Evolutionary conservation across 2,888 invertebrate species (phyloP), one percentile per base, ranked within the genome.

Genomic region (Synanthedon tipuliformis): DNA sequence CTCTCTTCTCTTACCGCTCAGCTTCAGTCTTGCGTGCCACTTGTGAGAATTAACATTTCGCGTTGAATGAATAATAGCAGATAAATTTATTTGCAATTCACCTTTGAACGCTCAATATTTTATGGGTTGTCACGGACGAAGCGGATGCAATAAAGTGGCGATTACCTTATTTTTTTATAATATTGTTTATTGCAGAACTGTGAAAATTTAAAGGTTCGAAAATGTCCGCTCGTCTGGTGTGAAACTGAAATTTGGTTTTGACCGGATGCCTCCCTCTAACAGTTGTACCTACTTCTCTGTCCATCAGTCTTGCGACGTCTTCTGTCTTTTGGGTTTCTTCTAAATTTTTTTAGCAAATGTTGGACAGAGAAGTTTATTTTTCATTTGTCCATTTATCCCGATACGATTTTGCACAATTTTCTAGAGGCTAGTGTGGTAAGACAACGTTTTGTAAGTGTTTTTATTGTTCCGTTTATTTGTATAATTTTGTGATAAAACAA

Each of bases 181-280:
- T 81, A 70, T 84, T 85, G 62, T 81, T 71, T 86, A 86, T 86
- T 62, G 86, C 86, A 87, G 86, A 75, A 73, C 72, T 75, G 73
- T 73, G 71, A 77, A 85, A 81, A 75, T 73, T 65, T 79, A 85
- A 78, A 83, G 81, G 80, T 80, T 74, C 66, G 86, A 85, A 87
- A 87, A 87, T 80, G 84, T 83, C 84, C 78, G 81, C 81, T 66
- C 70, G 12, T 45, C 12, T 45, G 15, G 12, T 45, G 13, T 13
- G 34, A 34, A 8, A 27, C 1, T 27, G 27, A 27, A 27, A 27
- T 27, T 27, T 27, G 27, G 1, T 10, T 10, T 8, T 34, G 27
- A 34, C 2, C 10, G 45, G 4, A 12, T 51, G 40, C 34, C 40
- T 40, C 15, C 66, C 67, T 66, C 68, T 63, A 56, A 55, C 56